Percentiles rank a stretch among this genome's conserved stretches.
phyloP scores from a whole-genome alignment of 2,888 invertebrate species.

The Lissocephala sabroskyi region DNA sequence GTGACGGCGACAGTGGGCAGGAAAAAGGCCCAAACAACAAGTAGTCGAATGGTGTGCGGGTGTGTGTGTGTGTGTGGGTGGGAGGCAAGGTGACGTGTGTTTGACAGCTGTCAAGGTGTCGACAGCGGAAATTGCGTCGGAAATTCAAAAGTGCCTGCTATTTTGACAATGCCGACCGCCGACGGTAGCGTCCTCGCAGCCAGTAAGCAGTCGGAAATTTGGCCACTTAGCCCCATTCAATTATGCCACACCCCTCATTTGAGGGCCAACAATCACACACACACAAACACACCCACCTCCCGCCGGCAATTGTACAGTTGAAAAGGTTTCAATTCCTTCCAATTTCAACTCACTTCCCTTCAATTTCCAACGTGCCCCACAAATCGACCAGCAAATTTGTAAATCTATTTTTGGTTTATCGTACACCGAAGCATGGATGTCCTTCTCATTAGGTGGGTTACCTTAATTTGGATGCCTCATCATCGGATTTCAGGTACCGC shows the following conservation, averaged over 20 bases:
- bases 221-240: slow-evolving; percentile 38
- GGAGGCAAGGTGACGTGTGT: slow-evolving; percentile 27
- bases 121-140: slow-evolving; percentile 60
- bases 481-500: too few species aligned
- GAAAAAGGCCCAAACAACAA: slow-evolving; percentile 11
- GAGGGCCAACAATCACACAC: slow-evolving; percentile 53
- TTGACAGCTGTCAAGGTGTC: slow-evolving; percentile 64
- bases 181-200: not conserved
- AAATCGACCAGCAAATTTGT: too few species aligned
- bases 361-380: too few species aligned
- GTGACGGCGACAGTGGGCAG: not conserved
- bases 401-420: too few species aligned
- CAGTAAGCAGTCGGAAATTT: slow-evolving; percentile 22
- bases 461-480: too few species aligned
- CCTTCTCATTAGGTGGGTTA: too few species aligned
- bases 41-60: slow-evolving; percentile 11
- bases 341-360: too few species aligned
- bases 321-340: too few species aligned
- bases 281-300: too few species aligned
- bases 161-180: slow-evolving; percentile 1
- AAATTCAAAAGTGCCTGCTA: slow-evolving; percentile 51
- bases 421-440: too few species aligned
- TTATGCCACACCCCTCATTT: slow-evolving; percentile 16
- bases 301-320: not conserved
- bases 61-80: slow-evolving; percentile 15